Percentiles rank a stretch among this genome's conserved stretches.
These are phyloP conservation scores for Zhengitettix transpicula DNA, from an alignment of 2,888 invertebrate genomes.

Conservation along the genomic window DNA sequence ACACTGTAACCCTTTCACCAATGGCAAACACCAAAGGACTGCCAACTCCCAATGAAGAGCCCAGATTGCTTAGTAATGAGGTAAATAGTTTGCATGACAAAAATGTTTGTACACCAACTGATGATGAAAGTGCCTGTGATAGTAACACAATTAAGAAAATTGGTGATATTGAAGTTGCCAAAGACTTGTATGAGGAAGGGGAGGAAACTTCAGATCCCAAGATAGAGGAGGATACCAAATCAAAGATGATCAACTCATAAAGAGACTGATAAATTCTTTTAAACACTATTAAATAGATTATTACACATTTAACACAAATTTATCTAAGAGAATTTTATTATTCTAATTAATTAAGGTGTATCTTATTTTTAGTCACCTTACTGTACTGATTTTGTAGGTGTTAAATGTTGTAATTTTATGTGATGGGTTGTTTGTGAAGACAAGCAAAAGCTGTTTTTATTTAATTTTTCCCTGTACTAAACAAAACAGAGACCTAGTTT, in stretches of 20 bases:
- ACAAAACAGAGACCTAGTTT: neutral
- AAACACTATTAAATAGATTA: neutral
- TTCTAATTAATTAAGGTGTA: constrained; percentile 11
- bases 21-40: too few species aligned
- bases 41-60: too few species aligned
- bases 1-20: neutral
- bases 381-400: constrained; percentile 15
- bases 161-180: constrained; percentile 12
- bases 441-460: neutral
- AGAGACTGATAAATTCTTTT: constrained; percentile 14
- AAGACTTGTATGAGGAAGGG: constrained; percentile 9
- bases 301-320: neutral
- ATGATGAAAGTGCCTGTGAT: constrained; percentile 30
- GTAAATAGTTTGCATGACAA: too few species aligned
- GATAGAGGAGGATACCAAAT: constrained; percentile 13
- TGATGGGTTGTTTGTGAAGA: constrained; percentile 2
- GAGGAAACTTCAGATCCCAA: constrained; percentile 4
- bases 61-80: too few species aligned
- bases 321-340: constrained; percentile 11
- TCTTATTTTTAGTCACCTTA: constrained; percentile 13
- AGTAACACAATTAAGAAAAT: constrained; percentile 27
- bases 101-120: constrained; percentile 1
- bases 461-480: neutral
- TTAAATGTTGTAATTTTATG: constrained; percentile 12
- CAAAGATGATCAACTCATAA: constrained; percentile 12